Conservation (phyloP, 2,888 invertebrate genomes). For the Hartigia nigra region DNA sequence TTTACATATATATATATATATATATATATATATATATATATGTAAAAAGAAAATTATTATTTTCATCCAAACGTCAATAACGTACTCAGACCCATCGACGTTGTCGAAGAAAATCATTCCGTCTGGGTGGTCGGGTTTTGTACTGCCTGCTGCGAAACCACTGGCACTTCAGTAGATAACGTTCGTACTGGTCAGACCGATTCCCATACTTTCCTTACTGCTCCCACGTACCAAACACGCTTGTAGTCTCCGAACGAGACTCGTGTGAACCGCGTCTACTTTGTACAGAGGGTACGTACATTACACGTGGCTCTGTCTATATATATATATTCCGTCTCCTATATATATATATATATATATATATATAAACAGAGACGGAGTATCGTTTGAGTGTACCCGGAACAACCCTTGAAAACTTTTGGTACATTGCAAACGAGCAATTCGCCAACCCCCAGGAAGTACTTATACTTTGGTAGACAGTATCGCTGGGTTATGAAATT, state of each 20-base stretch:
- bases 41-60: not conserved
- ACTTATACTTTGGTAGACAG: not conserved
- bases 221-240: not conserved
- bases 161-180: conserved; percentile 50
- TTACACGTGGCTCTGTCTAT: not conserved
- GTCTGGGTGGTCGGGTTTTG: not conserved
- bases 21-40: too few species aligned
- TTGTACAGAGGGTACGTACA: too few species aligned
- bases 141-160: conserved; percentile 16
- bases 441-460: not conserved
- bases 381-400: not conserved
- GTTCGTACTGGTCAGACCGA: conserved; percentile 49
- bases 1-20: too few species aligned
- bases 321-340: not conserved
- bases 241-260: not conserved
- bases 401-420: not conserved
- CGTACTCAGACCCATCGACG: not conserved
- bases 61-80: not conserved
- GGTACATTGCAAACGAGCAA: not conserved
- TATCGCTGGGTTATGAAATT: not conserved
- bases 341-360: not conserved
- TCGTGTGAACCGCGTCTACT: not conserved
- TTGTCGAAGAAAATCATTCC: not conserved
- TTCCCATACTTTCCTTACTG: not conserved
- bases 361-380: not conserved